Base-by-base conservation (phyloP, 2,797 vertebrate genomes). In the Adrianichthys oophorus region DNA sequence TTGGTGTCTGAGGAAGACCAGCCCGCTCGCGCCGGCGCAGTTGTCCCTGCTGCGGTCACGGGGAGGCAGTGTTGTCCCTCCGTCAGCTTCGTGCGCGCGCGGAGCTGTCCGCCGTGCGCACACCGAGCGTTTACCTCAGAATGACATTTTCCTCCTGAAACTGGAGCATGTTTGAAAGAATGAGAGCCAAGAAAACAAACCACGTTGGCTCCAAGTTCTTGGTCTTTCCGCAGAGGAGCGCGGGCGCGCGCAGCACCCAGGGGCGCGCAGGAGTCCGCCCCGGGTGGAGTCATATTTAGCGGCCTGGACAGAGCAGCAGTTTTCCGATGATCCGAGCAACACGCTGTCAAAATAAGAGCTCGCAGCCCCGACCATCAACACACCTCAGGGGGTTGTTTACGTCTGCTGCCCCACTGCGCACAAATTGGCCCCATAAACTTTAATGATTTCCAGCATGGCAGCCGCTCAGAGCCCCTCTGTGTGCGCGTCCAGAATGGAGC, bases 1-100 rank as follows among this genome's bases (percentile, higher is more conserved):
- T 26, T 26, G 7, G 29, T 6, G 29, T 32, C 29, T 8, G 29
- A 12, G 29, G 29, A 32, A 32, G 29, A 12, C 29, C 29, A 32
- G 26, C 26, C 26, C 5, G 19, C 19, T 21, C 26, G 6, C 24
- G 23, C 2, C 23, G 26, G 29, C 29, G 29, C 56, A 62, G 23
- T 37, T 23, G 53, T 71, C 73, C 69, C 48, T 49, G 66, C n/a
- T 42, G 41, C 41, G 15, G 55, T 71, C 92, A 89, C 86, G 70
- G 82, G 88, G 87, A 87, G 91, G 89, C 91, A 90, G 86, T 91
- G 80, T 90, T 91, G 87, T 54, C 86, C 70, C 89, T 90, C 71
- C 64, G 19, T 67, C 52, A 2, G 10, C 66, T 50, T 1, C 45
- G 45, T 54, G 52, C 23, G 32, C 32, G 32, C 32, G 32, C 32